Conservation (phyloP, 2,888 invertebrate species). For the Erebia ligea region DNA sequence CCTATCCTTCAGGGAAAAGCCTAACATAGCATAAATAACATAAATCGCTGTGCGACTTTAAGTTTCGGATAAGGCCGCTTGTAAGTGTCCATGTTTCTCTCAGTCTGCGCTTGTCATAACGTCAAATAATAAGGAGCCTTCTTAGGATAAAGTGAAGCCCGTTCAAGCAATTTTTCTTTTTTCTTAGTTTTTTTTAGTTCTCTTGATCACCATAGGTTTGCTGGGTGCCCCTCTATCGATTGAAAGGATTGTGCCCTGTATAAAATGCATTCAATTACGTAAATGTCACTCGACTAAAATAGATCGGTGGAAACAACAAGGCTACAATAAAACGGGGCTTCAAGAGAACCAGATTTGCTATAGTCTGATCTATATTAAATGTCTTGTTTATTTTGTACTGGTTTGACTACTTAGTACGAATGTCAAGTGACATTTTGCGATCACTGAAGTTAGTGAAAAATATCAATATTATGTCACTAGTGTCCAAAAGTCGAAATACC, state of each 20-base stretch:
- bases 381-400: conserved; percentile 2
- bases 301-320: conserved; percentile 21
- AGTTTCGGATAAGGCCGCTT: not conserved
- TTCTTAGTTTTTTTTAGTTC: too few species aligned
- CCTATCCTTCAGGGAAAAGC: too few species aligned
- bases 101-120: too few species aligned
- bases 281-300: conserved; percentile 30
- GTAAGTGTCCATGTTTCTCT: too few species aligned
- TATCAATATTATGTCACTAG: too few species aligned
- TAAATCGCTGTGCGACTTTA: not conserved
- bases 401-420: not conserved
- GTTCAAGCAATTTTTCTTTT: too few species aligned
- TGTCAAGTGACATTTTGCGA: too few species aligned
- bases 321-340: conserved; percentile 19
- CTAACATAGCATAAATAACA: too few species aligned
- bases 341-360: conserved; percentile 25
- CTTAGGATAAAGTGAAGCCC: too few species aligned
- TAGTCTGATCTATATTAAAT: conserved; percentile 22
- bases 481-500: too few species aligned
- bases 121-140: too few species aligned
- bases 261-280: conserved; percentile 18
- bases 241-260: not conserved
- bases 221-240: not conserved
- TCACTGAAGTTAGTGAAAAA: too few species aligned
- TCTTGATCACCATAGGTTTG: not conserved